These are phyloP conservation scores for Bicyclus anynana DNA, from an alignment of 1,140 invertebrate genomes.

Conservation along the genomic window DNA sequence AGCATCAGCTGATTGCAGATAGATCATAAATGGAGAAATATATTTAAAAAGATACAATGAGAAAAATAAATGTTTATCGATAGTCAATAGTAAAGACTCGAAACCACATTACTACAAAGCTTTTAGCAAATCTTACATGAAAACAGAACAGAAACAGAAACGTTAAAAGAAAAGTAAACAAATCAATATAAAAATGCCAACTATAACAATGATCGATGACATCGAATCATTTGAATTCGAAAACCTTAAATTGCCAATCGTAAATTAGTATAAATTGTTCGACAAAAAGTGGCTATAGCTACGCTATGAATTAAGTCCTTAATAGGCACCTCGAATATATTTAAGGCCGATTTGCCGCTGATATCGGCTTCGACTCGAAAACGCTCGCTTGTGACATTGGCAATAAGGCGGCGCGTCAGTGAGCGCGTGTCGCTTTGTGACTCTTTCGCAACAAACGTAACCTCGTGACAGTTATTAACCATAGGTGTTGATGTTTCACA, in stretches of 20 bases:
- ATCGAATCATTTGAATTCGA: conserved; percentile 8
- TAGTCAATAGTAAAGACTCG: no score
- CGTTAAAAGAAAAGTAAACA: background rate
- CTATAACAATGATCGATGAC: conserved; percentile 1
- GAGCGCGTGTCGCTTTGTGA: background rate
- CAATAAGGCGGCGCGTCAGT: background rate
- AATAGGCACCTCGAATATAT: conserved; percentile 15
- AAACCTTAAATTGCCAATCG: conserved; percentile 4
- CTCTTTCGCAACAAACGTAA: no score
- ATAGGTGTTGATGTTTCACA: no score
- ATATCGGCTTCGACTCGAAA: background rate
- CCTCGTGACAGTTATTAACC: no score
- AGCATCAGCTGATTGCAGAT: no score
- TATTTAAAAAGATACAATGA: no score
- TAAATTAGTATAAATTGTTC: conserved; percentile 16
- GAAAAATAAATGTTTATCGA: no score
- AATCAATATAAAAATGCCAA: background rate
- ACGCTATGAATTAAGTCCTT: conserved; percentile 18
- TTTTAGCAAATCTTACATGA: background rate
- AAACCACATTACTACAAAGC: no score
- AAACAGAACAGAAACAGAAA: background rate
- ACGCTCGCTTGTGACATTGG: conserved; percentile 3
- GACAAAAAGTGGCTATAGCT: conserved; percentile 9
- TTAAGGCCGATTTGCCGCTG: conserved; percentile 4
- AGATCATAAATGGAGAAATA: no score